phyloP scores from a whole-genome alignment of 2,888 invertebrate genomes.

The Cheilosia grossa region DNA sequence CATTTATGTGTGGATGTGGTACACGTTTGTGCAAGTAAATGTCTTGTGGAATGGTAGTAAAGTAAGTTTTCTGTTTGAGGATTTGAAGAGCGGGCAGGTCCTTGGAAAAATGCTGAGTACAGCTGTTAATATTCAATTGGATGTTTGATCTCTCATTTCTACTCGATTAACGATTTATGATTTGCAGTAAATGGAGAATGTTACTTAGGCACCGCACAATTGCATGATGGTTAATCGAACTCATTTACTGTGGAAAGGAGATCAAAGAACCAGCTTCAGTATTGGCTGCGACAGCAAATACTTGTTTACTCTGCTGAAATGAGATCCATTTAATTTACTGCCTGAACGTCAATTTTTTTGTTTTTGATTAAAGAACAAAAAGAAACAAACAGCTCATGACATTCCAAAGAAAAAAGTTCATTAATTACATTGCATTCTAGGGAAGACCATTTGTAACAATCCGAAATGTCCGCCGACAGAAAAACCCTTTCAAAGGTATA shows the following conservation, averaged over 20 bases:
- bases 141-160: constrained; percentile 72
- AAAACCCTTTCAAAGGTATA: constrained; percentile 3
- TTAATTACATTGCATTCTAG: constrained; percentile 38
- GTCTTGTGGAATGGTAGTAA: constrained; percentile 34
- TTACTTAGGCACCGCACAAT: constrained; percentile 29
- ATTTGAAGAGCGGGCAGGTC: constrained; percentile 45
- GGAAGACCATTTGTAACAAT: constrained; percentile 50
- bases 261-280: constrained; percentile 27
- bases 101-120: constrained; percentile 67
- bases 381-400: constrained; percentile 21
- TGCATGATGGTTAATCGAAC: constrained; percentile 20
- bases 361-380: constrained; percentile 2
- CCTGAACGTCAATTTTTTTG: not conserved
- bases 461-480: constrained; percentile 42
- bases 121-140: constrained; percentile 67
- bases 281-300: too few species aligned
- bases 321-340: constrained; percentile 15
- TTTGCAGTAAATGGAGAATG: constrained; percentile 37
- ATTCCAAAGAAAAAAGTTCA: constrained; percentile 23
- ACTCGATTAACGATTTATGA: constrained; percentile 67
- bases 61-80: constrained; percentile 44
- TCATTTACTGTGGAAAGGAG: not conserved
- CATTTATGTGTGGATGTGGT: constrained; percentile 30
- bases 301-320: not conserved
- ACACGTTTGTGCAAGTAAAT: constrained; percentile 32